Evolutionary conservation across 2,888 invertebrate genomes (phyloP), one percentile per base, ranked within the genome.

Genomic region (Melanostoma mellinum): DNA sequence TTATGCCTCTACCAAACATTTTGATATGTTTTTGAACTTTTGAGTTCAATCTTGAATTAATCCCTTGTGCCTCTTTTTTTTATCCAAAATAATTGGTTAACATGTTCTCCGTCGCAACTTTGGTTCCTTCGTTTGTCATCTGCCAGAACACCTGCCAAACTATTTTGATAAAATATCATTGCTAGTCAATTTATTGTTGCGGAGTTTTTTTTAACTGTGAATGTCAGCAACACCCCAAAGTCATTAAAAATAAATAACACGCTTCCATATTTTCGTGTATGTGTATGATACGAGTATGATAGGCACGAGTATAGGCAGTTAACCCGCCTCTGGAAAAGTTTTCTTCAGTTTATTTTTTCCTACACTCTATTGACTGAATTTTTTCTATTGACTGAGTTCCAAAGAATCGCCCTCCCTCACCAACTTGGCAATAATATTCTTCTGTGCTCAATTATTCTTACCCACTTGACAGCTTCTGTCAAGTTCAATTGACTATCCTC

Each of bases 391-490:
- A 20, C 20, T 20, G 20, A 20, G 20, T n/a, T 20, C 38, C 33
- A 40, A 67, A 35, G 6, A 52, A 72, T 60, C 65, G 53, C 50
- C 38, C 65, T 60, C 50, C 38, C 33, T 68, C 10, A 67, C 52
- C 67, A n/a, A 40, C 42, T n/a, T 33, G 9, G 3, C 48, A 35
- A 42, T 33, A 44, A 44, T 61, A 60, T 68, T 61, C 52, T 56
- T 36, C 44, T 4, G 36, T 46, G 55, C 69, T 73, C 86, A 86
- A 86, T 85, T 85, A 86, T 85, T 85, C 71, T 65, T 72, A 82
- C 55, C 55, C 69, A 82, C 79, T 69, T 82, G 85, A 85, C 86
- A 82, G 80, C 52, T 48, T 60, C 85, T 86, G 86, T 85, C 86
- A 85, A 75, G 73, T 85, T 85, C 82, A 85, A 86, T 85, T 85